These are phyloP conservation scores for Leptosomus discolor DNA, from an alignment of 2,113 vertebrate species.

Conservation along the genomic window DNA sequence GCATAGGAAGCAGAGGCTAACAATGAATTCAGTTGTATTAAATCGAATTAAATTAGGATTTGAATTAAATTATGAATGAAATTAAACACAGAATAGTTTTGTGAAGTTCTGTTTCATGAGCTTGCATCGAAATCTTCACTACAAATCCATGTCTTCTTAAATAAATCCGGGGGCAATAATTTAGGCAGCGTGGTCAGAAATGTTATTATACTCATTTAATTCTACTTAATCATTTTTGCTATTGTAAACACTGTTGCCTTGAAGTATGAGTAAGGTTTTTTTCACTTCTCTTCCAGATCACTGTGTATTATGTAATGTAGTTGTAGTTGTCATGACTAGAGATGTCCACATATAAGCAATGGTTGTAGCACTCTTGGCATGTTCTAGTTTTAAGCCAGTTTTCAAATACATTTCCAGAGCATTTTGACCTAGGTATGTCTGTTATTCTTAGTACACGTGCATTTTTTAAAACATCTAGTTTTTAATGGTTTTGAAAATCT, in stretches of 20 bases:
- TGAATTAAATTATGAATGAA: not conserved
- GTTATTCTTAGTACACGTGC: not conserved
- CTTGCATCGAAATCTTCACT: not conserved
- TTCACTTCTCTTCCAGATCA: not conserved
- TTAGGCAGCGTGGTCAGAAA: not conserved
- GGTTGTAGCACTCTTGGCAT: not conserved
- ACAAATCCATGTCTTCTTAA: not conserved
- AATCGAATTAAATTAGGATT: not conserved
- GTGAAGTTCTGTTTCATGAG: not conserved
- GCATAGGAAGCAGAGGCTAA: not conserved
- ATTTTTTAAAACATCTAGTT: not conserved
- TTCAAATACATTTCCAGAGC: not conserved
- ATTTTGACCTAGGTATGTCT: not conserved
- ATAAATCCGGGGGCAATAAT: not conserved
- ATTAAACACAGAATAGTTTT: not conserved
- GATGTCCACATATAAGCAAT: not conserved
- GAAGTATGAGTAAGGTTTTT: not conserved
- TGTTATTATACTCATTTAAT: not conserved
- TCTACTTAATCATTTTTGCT: not conserved
- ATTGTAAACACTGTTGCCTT: not conserved
- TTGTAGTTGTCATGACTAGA: not conserved
- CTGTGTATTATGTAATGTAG: not conserved
- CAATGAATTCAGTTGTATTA: not conserved
- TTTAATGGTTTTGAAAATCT: not conserved
- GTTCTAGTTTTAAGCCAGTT: not conserved